Conservation (phyloP, 2,888 invertebrate species). For the Cheilosia scutellata region DNA sequence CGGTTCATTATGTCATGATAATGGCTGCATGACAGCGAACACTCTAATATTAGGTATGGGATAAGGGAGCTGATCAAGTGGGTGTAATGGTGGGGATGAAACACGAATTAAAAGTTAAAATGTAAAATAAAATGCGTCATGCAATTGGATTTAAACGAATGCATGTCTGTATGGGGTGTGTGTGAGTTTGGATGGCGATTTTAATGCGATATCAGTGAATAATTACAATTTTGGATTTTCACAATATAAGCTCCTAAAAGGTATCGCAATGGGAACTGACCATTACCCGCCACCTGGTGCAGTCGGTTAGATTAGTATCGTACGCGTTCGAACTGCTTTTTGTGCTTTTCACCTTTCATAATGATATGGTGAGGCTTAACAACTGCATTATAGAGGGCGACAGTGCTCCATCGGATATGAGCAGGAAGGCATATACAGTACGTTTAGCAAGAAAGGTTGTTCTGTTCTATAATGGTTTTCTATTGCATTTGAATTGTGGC, state of each 20-base stretch:
- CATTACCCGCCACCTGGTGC: neutral
- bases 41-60: neutral
- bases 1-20: conserved; percentile 54
- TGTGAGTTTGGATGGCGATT: conserved; percentile 3
- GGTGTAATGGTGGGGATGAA: neutral
- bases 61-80: neutral
- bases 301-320: conserved; percentile 45
- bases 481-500: too few relatives aligned
- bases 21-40: conserved; percentile 28
- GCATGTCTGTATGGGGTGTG: neutral
- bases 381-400: conserved; percentile 40
- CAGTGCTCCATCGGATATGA: conserved; percentile 33
- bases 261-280: neutral
- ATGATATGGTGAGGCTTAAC: conserved; percentile 11
- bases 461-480: too few relatives aligned
- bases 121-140: conserved; percentile 47
- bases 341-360: conserved; percentile 27
- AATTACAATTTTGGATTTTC: conserved; percentile 48
- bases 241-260: conserved; percentile 2
- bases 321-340: conserved; percentile 26
- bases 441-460: neutral
- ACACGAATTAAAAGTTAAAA: conserved; percentile 47
- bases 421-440: neutral
- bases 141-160: conserved; percentile 37
- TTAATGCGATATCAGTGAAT: conserved; percentile 55